Base-by-base conservation (phyloP, 2,797 vertebrate species). In the Enteromius radiatus region DNA sequence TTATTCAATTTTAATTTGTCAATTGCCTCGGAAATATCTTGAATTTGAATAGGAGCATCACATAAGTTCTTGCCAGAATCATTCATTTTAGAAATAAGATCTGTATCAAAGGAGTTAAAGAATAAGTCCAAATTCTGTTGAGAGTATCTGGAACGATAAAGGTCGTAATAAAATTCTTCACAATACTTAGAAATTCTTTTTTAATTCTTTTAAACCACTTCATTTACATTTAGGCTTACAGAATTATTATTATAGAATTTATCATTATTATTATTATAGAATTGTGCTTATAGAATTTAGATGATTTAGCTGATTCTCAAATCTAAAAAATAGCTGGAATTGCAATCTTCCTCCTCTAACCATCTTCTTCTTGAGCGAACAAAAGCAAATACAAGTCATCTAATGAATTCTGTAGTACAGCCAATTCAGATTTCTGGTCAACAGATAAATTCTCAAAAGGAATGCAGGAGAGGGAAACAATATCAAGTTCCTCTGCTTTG, bases 401-500 rank as follows among this genome's bases (percentile, higher is more conserved):
- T 6, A 36, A 36, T 36, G 36, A 36, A 36, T 36, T 36, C 36
- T 6, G 36, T 36, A 36, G 36, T 36, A 36, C 36, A 36, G 5
- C 36, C 36, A 36, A 36, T 36, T 36, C n/a, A n/a, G 3, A 19
- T 67, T 67, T 67, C 31, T 67, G 64, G 8, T 9, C 31, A 38
- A 36, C 17, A 17, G 28, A 64, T 64, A 19, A 17, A 3, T 33
- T 64, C 3, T 64, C 61, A 64, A 33, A 33, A 8, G 28, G 15
- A 17, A 3, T 6, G 10, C 59, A 28, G 59, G 59, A 61, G 26
- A 61, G 26, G 31, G 4, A 64, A 65, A 65, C 11, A 65, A 65
- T 36, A 19, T 65, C 15, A 65, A 65, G 63, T 36, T 65, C 63
- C 63, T 65, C 63, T 36, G 28, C 14, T 65, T 65, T 65, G 21